These are phyloP conservation scores for Drosophila bipectinata DNA, from an alignment of 1,140 invertebrate species.

Conservation along the genomic window DNA sequence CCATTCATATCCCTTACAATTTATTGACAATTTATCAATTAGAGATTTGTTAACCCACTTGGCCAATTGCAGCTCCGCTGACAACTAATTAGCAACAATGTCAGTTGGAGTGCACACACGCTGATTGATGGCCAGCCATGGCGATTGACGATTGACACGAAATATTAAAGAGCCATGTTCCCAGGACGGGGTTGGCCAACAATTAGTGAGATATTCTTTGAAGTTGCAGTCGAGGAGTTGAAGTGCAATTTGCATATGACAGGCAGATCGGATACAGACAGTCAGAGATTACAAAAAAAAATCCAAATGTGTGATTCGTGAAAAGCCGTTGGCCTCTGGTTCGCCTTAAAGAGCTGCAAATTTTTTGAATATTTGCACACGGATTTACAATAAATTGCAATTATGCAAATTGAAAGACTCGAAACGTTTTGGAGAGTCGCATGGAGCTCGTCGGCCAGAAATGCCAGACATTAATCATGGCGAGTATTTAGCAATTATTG, in stretches of 20 bases:
- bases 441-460: constrained; percentile 17
- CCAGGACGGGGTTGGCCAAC: constrained; percentile 5
- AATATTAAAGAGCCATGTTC: constrained; percentile 39
- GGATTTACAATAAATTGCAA: constrained; percentile 80
- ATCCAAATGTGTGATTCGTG: constrained; percentile 45
- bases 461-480: constrained; percentile 71
- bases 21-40: constrained; percentile 40
- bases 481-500: constrained; percentile 71
- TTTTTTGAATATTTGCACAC: constrained; percentile 75
- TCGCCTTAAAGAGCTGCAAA: constrained; percentile 58
- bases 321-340: constrained; percentile 68
- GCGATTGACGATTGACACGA: constrained; percentile 26
- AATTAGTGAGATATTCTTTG: constrained; percentile 22
- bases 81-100: constrained; percentile 69
- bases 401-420: constrained; percentile 69
- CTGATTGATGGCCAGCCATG: constrained; percentile 62
- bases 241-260: constrained; percentile 53
- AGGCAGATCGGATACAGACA: constrained; percentile 8
- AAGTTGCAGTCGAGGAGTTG: constrained; percentile 3
- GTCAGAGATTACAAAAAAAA: constrained; percentile 28
- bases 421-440: constrained; percentile 29
- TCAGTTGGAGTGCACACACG: constrained; percentile 53
- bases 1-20: constrained; percentile 1
- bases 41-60: constrained; percentile 12
- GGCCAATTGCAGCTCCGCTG: constrained; percentile 23